These are phyloP conservation scores for Dromas ardeola DNA, from an alignment of 2,113 vertebrate species.

Conservation along the genomic window DNA sequence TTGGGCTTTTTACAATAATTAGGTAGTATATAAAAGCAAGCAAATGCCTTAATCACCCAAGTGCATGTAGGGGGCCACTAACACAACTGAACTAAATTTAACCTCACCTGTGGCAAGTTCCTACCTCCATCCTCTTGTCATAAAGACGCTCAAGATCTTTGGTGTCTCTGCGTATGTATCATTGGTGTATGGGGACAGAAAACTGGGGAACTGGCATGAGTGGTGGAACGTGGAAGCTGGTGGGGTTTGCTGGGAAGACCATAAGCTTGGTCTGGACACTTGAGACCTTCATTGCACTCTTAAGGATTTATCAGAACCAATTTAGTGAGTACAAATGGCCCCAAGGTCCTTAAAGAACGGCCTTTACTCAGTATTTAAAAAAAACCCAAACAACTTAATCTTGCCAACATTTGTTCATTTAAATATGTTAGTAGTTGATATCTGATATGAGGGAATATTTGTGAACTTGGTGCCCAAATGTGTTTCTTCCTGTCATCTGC, in stretches of 20 bases:
- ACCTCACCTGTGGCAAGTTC: rapidly evolving
- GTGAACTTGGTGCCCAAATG: neutral
- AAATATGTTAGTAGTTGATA: neutral
- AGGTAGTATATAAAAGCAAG: neutral
- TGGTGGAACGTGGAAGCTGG: neutral
- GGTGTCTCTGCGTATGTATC: neutral
- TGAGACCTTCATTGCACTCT: neutral
- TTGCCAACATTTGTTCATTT: neutral
- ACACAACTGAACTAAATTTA: neutral
- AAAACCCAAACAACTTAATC: neutral
- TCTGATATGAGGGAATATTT: neutral
- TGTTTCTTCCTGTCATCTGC: neutral
- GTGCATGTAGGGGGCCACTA: neutral
- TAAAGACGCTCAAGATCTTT: neutral
- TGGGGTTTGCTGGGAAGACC: neutral
- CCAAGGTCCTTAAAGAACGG: neutral
- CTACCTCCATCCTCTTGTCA: neutral
- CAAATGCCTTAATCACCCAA: neutral
- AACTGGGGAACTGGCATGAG: neutral
- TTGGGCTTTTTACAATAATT: neutral
- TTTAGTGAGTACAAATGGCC: neutral
- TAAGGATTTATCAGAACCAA: neutral
- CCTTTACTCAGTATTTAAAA: neutral
- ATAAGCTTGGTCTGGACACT: neutral
- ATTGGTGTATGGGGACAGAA: neutral